Percentiles rank a stretch among this genome's conserved stretches.
These are phyloP conservation scores for Capitulum mitella DNA, from an alignment of 2,888 invertebrate genomes.

Conservation along the genomic window DNA sequence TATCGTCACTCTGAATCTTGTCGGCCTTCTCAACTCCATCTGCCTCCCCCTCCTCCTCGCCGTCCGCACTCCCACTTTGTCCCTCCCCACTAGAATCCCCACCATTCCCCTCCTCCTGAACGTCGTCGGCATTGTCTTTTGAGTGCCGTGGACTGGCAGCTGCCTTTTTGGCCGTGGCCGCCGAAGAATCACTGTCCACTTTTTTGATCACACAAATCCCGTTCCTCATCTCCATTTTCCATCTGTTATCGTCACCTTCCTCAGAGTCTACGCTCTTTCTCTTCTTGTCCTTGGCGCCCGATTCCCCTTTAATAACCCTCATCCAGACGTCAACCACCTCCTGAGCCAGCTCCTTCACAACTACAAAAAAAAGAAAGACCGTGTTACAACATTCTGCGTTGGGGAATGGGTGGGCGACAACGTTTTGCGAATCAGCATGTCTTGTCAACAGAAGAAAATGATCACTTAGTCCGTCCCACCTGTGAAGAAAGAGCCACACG, in stretches of 20 bases:
- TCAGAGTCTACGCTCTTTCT: background rate
- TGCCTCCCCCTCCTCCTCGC: background rate
- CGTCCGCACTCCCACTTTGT: background rate
- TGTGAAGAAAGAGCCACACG: no score
- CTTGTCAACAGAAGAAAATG: no score
- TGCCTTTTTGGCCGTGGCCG: background rate
- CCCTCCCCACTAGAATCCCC: background rate
- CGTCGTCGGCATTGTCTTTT: background rate
- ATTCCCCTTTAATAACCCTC: constrained; percentile 6
- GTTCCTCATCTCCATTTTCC: constrained; percentile 8
- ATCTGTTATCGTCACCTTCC: background rate
- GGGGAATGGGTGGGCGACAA: no score
- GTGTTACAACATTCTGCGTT: no score
- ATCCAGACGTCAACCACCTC: constrained; percentile 7
- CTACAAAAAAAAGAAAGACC: background rate
- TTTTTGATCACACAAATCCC: background rate
- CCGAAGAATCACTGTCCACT: background rate
- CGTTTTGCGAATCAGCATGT: no score
- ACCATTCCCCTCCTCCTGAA: background rate
- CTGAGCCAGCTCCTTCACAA: background rate
- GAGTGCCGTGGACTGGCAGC: background rate
- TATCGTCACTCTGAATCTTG: constrained; percentile 29
- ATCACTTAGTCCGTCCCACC: no score
- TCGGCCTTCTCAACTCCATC: background rate
- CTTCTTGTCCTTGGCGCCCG: background rate